Evolutionary conservation across 2,113 vertebrate species (phyloP).

Genomic region (Epinephelus fuscoguttatus): DNA sequence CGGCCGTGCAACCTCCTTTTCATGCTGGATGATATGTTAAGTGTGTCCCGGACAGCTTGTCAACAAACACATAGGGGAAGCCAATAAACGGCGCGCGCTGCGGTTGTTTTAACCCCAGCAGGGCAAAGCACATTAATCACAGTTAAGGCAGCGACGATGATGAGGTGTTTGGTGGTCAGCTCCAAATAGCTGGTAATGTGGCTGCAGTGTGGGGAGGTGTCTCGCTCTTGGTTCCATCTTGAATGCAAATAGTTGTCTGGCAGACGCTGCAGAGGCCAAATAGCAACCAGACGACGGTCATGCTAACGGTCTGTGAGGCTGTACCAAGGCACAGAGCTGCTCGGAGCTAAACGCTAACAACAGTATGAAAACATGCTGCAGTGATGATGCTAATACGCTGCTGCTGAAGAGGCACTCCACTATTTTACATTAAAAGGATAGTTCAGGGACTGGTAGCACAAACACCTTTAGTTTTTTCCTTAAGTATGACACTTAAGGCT

Average conservation of each 20-base stretch:
- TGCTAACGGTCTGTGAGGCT: background rate
- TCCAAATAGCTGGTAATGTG: conserved; percentile 68
- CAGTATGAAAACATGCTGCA: background rate
- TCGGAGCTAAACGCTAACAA: background rate
- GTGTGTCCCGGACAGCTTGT: conserved; percentile 89
- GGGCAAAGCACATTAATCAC: conserved; percentile 82
- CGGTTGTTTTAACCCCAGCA: conserved; percentile 80
- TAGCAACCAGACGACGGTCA: background rate
- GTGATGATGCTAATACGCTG: background rate
- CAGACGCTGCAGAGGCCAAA: conserved; percentile 12
- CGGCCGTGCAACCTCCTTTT: conserved; percentile 77
- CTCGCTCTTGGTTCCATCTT: conserved; percentile 11
- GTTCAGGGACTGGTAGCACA: too few species aligned
- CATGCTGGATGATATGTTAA: conserved; percentile 85
- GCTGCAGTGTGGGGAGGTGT: conserved; percentile 52
- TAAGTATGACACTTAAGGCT: too few species aligned
- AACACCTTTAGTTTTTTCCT: too few species aligned
- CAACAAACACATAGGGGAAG: conserved; percentile 87
- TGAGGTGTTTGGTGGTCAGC: conserved; percentile 81
- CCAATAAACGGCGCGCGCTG: conserved; percentile 72
- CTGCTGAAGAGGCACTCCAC: background rate
- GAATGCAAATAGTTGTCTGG: conserved; percentile 25
- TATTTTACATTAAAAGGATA: background rate
- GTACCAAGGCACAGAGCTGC: background rate
- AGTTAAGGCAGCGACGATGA: conserved; percentile 70